Conservation (phyloP, 2,888 invertebrate genomes). For the Lamellibrachia columna region DNA sequence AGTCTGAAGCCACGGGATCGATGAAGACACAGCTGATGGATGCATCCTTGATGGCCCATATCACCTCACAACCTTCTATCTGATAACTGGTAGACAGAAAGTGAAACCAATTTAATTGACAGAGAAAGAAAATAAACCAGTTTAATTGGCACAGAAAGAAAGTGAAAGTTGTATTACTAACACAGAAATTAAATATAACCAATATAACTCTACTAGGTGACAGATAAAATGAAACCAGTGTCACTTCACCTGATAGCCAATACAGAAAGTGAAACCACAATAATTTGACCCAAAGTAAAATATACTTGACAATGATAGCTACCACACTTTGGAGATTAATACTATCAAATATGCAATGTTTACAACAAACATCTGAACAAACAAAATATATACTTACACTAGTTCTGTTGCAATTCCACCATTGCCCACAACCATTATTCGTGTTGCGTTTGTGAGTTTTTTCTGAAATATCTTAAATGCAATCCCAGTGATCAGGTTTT, state of each 20-base stretch:
- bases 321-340: too few relatives aligned
- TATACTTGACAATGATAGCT: too few relatives aligned
- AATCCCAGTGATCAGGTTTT: not conserved
- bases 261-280: too few relatives aligned
- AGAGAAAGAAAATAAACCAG: not conserved
- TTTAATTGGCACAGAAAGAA: not conserved
- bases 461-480: conserved; percentile 53
- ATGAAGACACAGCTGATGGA: conserved; percentile 94
- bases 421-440: conserved; percentile 90
- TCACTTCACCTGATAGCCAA: too few relatives aligned
- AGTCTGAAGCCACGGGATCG: conserved; percentile 94
- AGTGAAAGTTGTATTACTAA: not conserved
- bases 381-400: conserved; percentile 68
- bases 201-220: too few relatives aligned
- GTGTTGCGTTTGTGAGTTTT: conserved; percentile 75
- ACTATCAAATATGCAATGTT: too few relatives aligned
- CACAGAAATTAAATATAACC: not conserved
- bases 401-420: conserved; percentile 99
- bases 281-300: too few relatives aligned
- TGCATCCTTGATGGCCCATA: conserved; percentile 94
- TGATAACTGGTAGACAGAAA: conserved; percentile 72
- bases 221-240: too few relatives aligned
- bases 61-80: conserved; percentile 81
- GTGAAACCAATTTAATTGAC: not conserved
- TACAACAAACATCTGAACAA: too few relatives aligned